Conservation (phyloP, 2,888 invertebrate genomes). For the Erannis defoliaria region DNA sequence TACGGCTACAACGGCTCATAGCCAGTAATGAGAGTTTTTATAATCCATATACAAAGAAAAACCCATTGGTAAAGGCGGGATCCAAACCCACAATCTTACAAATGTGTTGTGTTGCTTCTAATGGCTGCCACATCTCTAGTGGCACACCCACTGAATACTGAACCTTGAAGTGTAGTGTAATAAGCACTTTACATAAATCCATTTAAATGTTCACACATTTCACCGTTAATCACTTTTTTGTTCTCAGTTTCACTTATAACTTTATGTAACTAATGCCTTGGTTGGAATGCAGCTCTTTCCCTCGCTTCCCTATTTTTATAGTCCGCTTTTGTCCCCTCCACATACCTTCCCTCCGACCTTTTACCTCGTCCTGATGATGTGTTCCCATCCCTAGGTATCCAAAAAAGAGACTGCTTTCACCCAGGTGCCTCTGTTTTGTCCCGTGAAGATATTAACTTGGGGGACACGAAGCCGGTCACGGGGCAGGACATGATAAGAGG, state of each 20-base stretch:
- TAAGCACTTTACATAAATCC: not conserved
- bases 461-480: conserved; percentile 87
- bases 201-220: not conserved
- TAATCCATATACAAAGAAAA: too few relatives aligned
- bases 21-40: too few relatives aligned
- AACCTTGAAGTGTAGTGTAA: too few relatives aligned
- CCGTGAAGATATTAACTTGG: conserved; percentile 88
- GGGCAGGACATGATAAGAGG: conserved; percentile 93
- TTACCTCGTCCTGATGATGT: conserved; percentile 49
- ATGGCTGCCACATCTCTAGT: too few relatives aligned
- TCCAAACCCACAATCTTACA: too few relatives aligned
- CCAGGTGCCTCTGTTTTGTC: conserved; percentile 92
- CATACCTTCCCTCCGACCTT: conserved; percentile 37
- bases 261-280: conserved; percentile 76
- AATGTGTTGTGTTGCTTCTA: too few relatives aligned
- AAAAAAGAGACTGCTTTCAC: conserved; percentile 95
- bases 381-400: conserved; percentile 81
- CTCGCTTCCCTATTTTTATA: conserved; percentile 37
- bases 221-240: conserved; percentile 5
- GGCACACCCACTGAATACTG: too few relatives aligned
- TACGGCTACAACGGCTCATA: too few relatives aligned
- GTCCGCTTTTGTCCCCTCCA: conserved; percentile 51
- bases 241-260: conserved; percentile 14
- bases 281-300: conserved; percentile 79
- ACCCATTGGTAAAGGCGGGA: too few relatives aligned